Evolutionary conservation across 2,113 vertebrate species (phyloP), one percentile per base, ranked within the genome.

Genomic region (Lethenteron reissneri): DNA sequence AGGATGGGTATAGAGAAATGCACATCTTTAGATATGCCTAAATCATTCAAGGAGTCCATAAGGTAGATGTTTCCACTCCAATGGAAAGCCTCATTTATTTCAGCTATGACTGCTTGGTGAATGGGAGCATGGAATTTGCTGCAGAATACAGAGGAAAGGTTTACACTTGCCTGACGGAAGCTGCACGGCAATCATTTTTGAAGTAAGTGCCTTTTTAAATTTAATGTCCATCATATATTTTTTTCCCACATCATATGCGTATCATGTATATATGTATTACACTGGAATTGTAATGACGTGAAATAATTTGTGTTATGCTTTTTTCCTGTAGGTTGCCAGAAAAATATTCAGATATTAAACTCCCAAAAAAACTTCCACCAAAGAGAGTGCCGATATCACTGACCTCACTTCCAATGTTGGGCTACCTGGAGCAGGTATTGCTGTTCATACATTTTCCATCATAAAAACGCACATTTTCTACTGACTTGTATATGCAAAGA

Each of bases 401-500:
- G 73, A 88, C 85, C 14, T 84, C 84, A 58, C 86, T 99, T 73
- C 92, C 92, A 73, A 80, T 84, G 56, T 72, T 85, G 76, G 91
- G 91, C 76, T 99, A 95, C 77, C 79, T 99, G 76, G 89, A 99
- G 79, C 94, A 99, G 83, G 88, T 90, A 72, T 41, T 41, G 41
- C 41, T 41, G 41, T 41, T 41, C 41, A 41, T 41, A 41, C 41
- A 41, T 41, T 41, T 41, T 41, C 41, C 41, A 41, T 5, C 41
- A 41, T 41, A 41, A 41, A 41, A 41, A 41, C 41, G 41, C 41
- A 41, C 6, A 41, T 41, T 41, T 41, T 41, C 41, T 41, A 41
- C 41, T 41, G 41, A 41, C 41, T 41, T 41, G 41, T 41, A 41
- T 41, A 41, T 7, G 41, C 41, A 41, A 41, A 7, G 41, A 41